These are phyloP conservation scores for Daubentonia madagascariensis DNA, from an alignment of 2,113 vertebrate species.

Conservation along the genomic window DNA sequence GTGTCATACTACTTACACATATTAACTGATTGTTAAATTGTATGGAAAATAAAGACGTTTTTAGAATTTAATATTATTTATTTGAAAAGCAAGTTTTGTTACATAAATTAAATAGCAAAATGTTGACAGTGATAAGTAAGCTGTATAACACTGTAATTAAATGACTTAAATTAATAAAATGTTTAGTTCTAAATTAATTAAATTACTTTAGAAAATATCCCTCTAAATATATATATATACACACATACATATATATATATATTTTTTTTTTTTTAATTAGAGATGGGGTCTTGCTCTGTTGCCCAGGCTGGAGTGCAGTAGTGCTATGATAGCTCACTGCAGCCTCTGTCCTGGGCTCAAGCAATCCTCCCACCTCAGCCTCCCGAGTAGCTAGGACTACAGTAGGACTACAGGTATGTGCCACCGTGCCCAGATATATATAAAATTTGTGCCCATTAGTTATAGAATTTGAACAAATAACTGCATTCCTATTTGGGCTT, in stretches of 20 bases:
- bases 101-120: slow-evolving; percentile 31
- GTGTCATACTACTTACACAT: background rate
- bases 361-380: too few species aligned
- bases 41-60: background rate
- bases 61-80: background rate
- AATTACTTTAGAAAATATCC: background rate
- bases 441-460: background rate
- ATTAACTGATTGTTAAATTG: slow-evolving; percentile 1
- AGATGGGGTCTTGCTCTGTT: too few species aligned
- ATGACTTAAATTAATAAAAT: slow-evolving; percentile 53
- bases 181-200: slow-evolving; percentile 37
- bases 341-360: too few species aligned
- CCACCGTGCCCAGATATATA: too few species aligned
- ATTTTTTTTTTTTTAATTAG: too few species aligned
- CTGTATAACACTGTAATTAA: background rate
- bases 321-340: too few species aligned
- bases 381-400: too few species aligned
- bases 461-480: background rate
- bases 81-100: background rate
- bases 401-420: too few species aligned
- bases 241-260: background rate
- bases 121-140: background rate
- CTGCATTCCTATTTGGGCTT: slow-evolving; percentile 66
- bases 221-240: background rate
- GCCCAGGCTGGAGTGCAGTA: too few species aligned